A percentile compares a stretch with the other conserved stretches of the same genome.
Conservation (phyloP, 2,888 invertebrate genomes). For the Drosophila antonietae region DNA sequence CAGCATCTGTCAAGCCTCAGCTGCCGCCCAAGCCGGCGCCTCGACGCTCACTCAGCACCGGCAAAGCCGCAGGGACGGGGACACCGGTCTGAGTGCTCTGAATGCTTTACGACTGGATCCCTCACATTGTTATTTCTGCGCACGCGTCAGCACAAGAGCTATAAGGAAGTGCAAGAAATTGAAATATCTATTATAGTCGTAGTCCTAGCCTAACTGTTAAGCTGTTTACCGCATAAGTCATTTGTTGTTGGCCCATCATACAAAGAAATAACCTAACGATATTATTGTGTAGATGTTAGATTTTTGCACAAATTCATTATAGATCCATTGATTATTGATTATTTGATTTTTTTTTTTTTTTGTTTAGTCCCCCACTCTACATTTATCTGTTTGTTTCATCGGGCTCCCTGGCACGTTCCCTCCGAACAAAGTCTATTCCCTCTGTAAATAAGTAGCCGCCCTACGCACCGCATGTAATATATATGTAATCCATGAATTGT, state of each 20-base stretch:
- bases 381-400: conserved; percentile 29
- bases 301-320: conserved; percentile 39
- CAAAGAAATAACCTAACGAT: conserved; percentile 67
- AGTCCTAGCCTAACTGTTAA: conserved; percentile 47
- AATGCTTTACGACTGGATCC: conserved; percentile 55
- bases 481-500: conserved; percentile 67
- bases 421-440: conserved; percentile 42
- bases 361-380: conserved; percentile 15
- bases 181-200: conserved; percentile 57
- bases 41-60: conserved; percentile 62
- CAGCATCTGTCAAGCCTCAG: conserved; percentile 41
- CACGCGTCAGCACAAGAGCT: conserved; percentile 50
- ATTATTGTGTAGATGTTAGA: conserved; percentile 50
- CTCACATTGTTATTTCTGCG: conserved; percentile 70
- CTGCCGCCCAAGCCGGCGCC: conserved; percentile 80
- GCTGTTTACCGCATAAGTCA: conserved; percentile 51
- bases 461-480: conserved; percentile 59
- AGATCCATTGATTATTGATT: conserved; percentile 9
- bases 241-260: conserved; percentile 72
- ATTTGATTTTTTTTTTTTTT: conserved; percentile 21
- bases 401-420: conserved; percentile 35
- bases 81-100: conserved; percentile 59
- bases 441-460: conserved; percentile 64
- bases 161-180: conserved; percentile 66
- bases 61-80: conserved; percentile 39